Base-by-base conservation (phyloP, 2,888 invertebrate species). In the Cotesia congregata region DNA sequence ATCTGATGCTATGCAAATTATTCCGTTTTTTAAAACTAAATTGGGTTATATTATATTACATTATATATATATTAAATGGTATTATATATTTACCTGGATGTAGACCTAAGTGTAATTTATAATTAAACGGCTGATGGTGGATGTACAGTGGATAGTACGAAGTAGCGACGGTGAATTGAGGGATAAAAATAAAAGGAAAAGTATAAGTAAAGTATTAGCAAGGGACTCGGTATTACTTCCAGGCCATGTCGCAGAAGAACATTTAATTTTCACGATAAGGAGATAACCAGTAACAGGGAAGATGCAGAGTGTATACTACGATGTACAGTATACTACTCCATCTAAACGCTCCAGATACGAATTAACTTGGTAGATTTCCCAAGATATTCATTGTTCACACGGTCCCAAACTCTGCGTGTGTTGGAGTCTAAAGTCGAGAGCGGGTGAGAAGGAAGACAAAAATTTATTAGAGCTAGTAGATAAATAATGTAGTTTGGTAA, bases 321-420 rank as follows among this genome's bases (percentile, higher is more conserved):
- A 20, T 20, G 1, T 20, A 20, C 20, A 20, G 20, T 20, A 20
- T 20, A 15, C n/a, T 20, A 50, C 69, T 61, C 17, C 41, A 61
- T 68, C 61, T 68, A 20, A 39, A 61, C 61, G 38, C 17, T 60
- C 60, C 12, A 20, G 70, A 20, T 60, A 30, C 60, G 15, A 38
- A 70, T 70, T 60, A 70, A 70, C 60, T 12, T 70, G 60, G 60
- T 61, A 74, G 75, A 75, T 75, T 69, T 75, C 75, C 69, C 75
- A 60, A 70, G 69, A 74, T 74, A 59, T 74, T 74, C 69, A 70
- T 75, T 39, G 41, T 41, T 69, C 20, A 39, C n/a, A 74, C 65
- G n/a, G 20, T 62, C 15, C 7, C 20, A 20, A 6, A n/a, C 15
- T 7, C n/a, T 62, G 20, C n/a, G 20, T 62, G 17, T 12, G 9